phyloP scores from a whole-genome alignment of 2,888 invertebrate species.

The Polyommatus icarus region DNA sequence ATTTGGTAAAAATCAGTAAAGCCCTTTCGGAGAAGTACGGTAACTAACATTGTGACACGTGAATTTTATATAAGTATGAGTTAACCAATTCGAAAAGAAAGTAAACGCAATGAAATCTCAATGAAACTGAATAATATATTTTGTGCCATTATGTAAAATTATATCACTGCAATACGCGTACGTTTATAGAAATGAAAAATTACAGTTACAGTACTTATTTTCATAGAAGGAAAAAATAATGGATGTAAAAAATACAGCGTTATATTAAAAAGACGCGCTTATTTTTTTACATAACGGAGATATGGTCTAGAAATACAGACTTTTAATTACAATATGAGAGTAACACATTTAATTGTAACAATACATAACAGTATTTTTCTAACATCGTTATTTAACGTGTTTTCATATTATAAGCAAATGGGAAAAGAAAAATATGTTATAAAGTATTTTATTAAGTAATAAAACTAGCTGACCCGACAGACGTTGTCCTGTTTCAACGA shows the following conservation, averaged over 20 bases:
- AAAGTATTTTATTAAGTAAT: too few relatives aligned
- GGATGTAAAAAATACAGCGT: conserved; percentile 14
- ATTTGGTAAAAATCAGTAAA: too few relatives aligned
- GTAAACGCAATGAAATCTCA: not conserved
- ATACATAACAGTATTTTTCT: not conserved
- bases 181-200: not conserved
- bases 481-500: too few relatives aligned
- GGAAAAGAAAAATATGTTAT: too few relatives aligned
- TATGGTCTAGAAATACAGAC: conserved; percentile 10
- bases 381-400: not conserved
- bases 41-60: too few relatives aligned
- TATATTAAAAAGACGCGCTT: not conserved
- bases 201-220: not conserved
- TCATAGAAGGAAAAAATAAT: not conserved
- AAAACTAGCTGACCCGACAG: too few relatives aligned
- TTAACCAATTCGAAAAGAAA: not conserved
- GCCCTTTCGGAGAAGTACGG: too few relatives aligned
- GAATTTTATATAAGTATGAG: too few relatives aligned
- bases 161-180: not conserved
- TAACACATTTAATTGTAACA: conserved; percentile 12
- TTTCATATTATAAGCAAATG: not conserved
- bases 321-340: conserved; percentile 6
- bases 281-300: conserved; percentile 11
- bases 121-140: not conserved
- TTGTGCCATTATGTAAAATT: not conserved